Evolutionary conservation across 64 coral and sea anemone species (phyloP), one percentile per base, ranked within the genome.

Genomic region (Dendronephthya gigantea): DNA sequence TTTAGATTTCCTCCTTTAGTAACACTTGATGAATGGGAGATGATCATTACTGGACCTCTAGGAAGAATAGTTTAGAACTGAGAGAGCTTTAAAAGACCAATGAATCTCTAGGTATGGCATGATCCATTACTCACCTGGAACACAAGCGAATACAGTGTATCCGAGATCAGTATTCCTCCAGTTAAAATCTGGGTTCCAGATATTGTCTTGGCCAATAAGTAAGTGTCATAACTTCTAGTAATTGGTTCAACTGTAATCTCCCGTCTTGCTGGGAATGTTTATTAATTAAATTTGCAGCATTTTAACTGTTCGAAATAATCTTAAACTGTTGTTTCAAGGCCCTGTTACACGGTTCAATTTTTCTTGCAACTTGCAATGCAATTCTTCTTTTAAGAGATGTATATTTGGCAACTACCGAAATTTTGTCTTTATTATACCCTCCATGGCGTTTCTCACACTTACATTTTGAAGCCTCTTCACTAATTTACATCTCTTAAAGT

Each of bases 171-270:
- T 31, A 62, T 96, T 37, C 84, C 68, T 39, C 35, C 91, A 16
- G 52, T 70, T 58, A 88, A 92, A 4, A 89, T 96, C 29, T 96
- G 94, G 94, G 86, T 92, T 1, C 93, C 93, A 27, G 93, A 96
- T 65, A 89, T 92, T 49, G 93, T 96, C 2, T 50, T 96, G 0
- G 81, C 87, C 1, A 96, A 94, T 69, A 94, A 91, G 89, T 91
- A 89, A 62, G 86, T 82, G 22, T 25, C 1, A 11, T 39, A 13
- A 65, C 2, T 55, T 39, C 22, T 33, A 22, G 19, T 25, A 69
- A 33, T 32, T 86, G 39, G 13, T 23, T 22, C 33, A 23, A 76
- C 37, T n/a, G n/a, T n/a, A n/a, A n/a, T n/a, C n/a, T n/a, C n/a
- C n/a, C n/a, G n/a, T n/a, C n/a, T n/a, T n/a, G n/a, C n/a, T n/a